Percentiles rank a stretch among this genome's conserved stretches.
phyloP scores from a whole-genome alignment of 2,113 vertebrate genomes.

The Sclerurus mexicanus region DNA sequence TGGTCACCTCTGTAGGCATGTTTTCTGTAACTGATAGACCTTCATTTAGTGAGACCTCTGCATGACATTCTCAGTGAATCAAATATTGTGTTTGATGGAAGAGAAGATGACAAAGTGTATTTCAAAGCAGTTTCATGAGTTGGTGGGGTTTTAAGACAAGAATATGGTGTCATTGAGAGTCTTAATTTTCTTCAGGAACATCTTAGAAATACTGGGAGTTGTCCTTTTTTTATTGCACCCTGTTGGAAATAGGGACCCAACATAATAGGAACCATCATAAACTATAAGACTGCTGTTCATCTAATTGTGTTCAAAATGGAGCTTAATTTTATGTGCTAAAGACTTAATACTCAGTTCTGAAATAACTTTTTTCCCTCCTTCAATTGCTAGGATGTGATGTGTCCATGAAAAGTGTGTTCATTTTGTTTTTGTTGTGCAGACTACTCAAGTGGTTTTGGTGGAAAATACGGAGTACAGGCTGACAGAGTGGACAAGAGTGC shows the following conservation, averaged over 20 bases:
- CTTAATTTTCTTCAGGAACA: background rate
- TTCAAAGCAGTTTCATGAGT: background rate
- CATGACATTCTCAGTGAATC: background rate
- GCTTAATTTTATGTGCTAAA: background rate
- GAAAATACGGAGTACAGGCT: constrained; percentile 89
- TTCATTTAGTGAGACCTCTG: background rate
- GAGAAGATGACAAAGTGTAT: background rate
- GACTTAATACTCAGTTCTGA: background rate
- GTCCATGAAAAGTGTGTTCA: background rate
- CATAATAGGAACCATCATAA: background rate
- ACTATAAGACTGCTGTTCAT: background rate
- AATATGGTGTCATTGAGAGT: accelerated
- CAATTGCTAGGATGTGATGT: background rate
- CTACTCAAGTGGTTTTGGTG: constrained; percentile 90
- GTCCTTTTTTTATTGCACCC: background rate
- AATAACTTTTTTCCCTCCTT: background rate
- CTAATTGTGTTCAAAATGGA: background rate
- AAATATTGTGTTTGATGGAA: background rate
- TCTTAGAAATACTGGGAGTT: background rate
- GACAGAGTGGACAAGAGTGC: constrained; percentile 97
- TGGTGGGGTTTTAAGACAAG: background rate
- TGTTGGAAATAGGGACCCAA: background rate
- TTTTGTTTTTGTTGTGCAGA: constrained; percentile 70
- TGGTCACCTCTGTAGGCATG: background rate
- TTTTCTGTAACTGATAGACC: background rate